Base-by-base conservation (phyloP, 1,140 invertebrate genomes). In the Lordiphosa collinella region DNA sequence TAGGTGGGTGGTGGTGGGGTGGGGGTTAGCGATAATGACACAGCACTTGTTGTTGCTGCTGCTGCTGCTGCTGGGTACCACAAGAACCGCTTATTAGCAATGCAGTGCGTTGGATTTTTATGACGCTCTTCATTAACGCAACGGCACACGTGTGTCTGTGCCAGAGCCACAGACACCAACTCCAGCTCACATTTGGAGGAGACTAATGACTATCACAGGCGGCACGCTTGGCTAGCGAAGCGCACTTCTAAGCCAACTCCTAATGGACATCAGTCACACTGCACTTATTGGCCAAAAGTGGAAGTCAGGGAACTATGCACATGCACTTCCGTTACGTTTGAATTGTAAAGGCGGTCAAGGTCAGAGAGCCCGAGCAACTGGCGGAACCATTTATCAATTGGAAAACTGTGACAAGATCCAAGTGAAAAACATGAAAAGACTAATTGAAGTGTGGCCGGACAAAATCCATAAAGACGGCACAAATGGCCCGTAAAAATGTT, bases 401-500 rank as follows among this genome's bases (percentile, higher is more conserved):
- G 14, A 44, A 44, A 44, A 25, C 22, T 44, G 41, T 44, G 29
- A 44, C 41, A 44, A 44, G 22, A 25, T 25, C 22, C 29, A 44
- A 29, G 41, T 13, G 18, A 18, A 44, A 44, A 76, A 70, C 68
- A 59, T 14, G 53, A 76, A 59, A 65, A 79, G 65, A 46, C 60
- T 61, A 80, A 74, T 63, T 62, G 53, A 59, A 54, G 69, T 70
- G 44, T 29, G 54, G 31, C 3, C 34, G 16, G 31, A 13, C 14
- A 29, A 22, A 12, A 43, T 65, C 72, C 64, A 84, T 84, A 84
- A 73, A 84, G 78, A 73, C 78, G 65, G 56, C 57, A 25, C 51
- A 65, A 78, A 84, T 84, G 78, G 78, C 47, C 79, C 78, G 60
- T 84, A 65, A 84, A 84, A 66, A 85, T 73, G 78, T 84, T 84